phyloP scores from a whole-genome alignment of 1,140 invertebrate genomes.

The Calosoma granatense region DNA sequence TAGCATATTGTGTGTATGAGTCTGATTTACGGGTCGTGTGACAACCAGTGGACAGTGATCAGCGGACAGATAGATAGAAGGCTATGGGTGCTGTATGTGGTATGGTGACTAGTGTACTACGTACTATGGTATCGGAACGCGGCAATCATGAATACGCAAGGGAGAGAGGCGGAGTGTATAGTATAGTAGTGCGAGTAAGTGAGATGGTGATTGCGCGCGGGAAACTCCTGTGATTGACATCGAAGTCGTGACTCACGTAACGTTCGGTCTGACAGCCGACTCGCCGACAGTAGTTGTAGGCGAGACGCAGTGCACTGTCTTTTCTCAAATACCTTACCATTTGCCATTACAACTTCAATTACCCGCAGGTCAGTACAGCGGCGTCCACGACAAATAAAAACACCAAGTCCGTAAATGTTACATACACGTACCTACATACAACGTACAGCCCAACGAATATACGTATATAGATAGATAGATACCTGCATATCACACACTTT shows the following conservation, averaged over 20 bases:
- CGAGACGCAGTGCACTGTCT: slow-evolving; percentile 4
- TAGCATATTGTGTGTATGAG: not conserved
- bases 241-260: slow-evolving; percentile 5
- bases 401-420: not conserved
- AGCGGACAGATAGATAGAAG: too few relatives aligned
- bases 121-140: too few relatives aligned
- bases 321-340: not conserved
- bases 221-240: slow-evolving; percentile 4
- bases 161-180: not conserved
- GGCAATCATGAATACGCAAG: not conserved
- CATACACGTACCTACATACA: not conserved
- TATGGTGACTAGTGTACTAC: too few relatives aligned
- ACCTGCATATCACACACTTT: not conserved
- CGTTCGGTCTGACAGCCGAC: not conserved
- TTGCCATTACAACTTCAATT: slow-evolving; percentile 9
- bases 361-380: not conserved
- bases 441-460: not conserved
- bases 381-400: slow-evolving; percentile 7
- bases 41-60: too few relatives aligned
- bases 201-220: too few relatives aligned
- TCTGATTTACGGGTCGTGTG: not conserved
- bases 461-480: not conserved
- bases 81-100: too few relatives aligned
- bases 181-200: not conserved
- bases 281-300: not conserved